These are phyloP conservation scores for Lucifuga dentata DNA, from an alignment of 2,113 vertebrate genomes.

Conservation along the genomic window DNA sequence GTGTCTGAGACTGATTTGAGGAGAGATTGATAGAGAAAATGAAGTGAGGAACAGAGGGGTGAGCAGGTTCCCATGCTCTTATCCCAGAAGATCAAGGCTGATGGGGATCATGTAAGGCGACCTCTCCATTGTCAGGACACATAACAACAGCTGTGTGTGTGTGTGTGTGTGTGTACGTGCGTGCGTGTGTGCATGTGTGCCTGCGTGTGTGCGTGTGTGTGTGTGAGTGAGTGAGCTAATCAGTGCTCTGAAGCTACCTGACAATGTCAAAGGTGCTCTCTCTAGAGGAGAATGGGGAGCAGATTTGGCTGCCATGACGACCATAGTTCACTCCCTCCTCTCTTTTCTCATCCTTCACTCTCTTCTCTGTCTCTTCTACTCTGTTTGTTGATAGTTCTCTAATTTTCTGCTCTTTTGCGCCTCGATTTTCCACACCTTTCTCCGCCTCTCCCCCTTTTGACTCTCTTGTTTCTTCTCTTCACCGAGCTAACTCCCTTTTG, in stretches of 20 bases:
- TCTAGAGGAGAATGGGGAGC: slow-evolving; percentile 39
- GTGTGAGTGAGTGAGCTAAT: slow-evolving; percentile 20
- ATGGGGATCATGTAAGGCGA: slow-evolving; percentile 10
- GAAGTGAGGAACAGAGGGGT: slow-evolving; percentile 16
- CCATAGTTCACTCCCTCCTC: slow-evolving; percentile 20
- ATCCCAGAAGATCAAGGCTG: slow-evolving; percentile 31
- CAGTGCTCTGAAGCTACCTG: slow-evolving; percentile 14
- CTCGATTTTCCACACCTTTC: background rate
- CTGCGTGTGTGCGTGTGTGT: background rate
- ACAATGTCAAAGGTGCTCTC: slow-evolving; percentile 36
- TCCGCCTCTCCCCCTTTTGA: background rate
- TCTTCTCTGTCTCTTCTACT: slow-evolving; percentile 1
- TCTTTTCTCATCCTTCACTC: background rate
- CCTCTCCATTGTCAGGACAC: slow-evolving; percentile 14
- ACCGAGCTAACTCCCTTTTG: background rate
- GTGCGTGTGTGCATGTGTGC: background rate
- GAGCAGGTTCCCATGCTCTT: slow-evolving; percentile 23
- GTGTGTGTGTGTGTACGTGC: slow-evolving; percentile 8
- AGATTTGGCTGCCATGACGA: slow-evolving; percentile 52
- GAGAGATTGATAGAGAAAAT: slow-evolving; percentile 18
- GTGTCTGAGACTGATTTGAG: slow-evolving; percentile 24
- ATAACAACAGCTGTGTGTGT: background rate
- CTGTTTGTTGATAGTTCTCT: background rate
- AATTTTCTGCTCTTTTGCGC: background rate
- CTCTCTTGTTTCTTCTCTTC: background rate